These are phyloP conservation scores for Macroglossus sobrinus DNA, from an alignment of 2,113 vertebrate genomes.

Conservation along the genomic window DNA sequence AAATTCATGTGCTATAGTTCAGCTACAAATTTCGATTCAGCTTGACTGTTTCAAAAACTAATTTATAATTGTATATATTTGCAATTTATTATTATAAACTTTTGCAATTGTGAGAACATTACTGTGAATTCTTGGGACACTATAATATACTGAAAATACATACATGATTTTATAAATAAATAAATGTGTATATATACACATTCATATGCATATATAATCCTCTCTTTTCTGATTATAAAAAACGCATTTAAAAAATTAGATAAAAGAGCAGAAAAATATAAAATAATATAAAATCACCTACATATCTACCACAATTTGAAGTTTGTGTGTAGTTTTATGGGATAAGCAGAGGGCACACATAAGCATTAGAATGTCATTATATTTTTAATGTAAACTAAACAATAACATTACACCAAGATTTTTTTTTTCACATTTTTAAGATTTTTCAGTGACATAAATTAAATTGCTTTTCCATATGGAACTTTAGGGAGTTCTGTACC, in stretches of 20 bases:
- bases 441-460: background rate
- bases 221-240: background rate
- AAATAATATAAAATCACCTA: background rate
- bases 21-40: conserved; percentile 15
- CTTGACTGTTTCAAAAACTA: conserved; percentile 2
- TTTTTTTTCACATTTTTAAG: background rate
- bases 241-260: background rate
- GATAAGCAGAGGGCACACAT: background rate
- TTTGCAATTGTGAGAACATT: background rate
- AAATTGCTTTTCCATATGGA: background rate
- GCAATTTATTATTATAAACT: background rate
- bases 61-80: conserved; percentile 41
- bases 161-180: background rate
- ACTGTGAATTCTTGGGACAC: background rate
- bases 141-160: background rate
- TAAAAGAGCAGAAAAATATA: background rate
- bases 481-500: background rate
- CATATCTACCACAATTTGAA: background rate
- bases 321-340: background rate
- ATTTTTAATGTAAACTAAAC: background rate
- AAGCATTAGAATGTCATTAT: background rate
- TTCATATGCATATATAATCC: background rate
- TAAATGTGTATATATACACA: background rate
- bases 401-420: background rate
- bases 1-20: conserved; percentile 25